Conservation (phyloP, 2,888 invertebrate genomes). For the Eupithecia inturbata region DNA sequence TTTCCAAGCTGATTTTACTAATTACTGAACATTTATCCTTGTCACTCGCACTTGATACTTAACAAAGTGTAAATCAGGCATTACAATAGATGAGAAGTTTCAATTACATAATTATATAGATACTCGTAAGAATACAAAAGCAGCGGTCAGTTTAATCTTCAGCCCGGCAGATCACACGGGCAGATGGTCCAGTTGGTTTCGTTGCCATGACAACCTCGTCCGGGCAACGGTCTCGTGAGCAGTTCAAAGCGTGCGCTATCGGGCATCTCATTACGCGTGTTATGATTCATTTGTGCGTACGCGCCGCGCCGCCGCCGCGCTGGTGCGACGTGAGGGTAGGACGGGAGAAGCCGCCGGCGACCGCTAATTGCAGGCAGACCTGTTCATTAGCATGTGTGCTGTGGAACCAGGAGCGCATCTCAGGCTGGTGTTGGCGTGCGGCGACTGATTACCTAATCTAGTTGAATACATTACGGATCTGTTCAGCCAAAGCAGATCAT, state of each 20-base stretch:
- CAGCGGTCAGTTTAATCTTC: background rate
- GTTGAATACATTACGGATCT: too few species aligned
- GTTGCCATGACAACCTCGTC: background rate
- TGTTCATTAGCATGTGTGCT: background rate
- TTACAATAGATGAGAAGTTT: too few species aligned
- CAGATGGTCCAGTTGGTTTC: background rate
- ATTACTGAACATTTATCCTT: too few species aligned
- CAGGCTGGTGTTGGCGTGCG: background rate
- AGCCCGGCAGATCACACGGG: background rate
- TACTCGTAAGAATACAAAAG: background rate
- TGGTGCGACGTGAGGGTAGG: conserved; percentile 15
- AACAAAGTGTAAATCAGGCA: too few species aligned
- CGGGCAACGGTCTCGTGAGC: background rate
- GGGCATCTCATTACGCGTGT: conserved; percentile 45
- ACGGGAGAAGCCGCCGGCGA: background rate
- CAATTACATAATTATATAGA: too few species aligned
- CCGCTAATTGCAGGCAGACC: background rate
- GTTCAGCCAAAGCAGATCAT: background rate
- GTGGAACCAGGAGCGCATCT: background rate
- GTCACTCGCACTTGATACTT: too few species aligned
- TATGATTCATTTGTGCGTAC: conserved; percentile 46
- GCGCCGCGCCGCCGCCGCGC: background rate
- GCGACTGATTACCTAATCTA: too few species aligned
- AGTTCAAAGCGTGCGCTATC: conserved; percentile 30
- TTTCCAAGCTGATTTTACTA: too few species aligned